Conservation (phyloP, 1,140 invertebrate species). For the Bombus turneri region DNA sequence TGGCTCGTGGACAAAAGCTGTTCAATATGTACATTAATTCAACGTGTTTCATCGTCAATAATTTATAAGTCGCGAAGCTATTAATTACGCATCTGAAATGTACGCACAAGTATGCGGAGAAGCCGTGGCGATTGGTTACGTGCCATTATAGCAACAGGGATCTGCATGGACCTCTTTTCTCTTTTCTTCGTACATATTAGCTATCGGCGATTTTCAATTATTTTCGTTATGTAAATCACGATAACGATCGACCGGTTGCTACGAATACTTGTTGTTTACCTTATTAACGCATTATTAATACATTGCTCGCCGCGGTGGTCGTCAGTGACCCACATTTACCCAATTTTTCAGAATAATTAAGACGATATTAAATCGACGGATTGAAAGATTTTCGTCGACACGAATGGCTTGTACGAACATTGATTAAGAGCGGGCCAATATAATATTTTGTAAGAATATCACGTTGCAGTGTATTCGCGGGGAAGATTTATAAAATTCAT, state of each 20-base stretch:
- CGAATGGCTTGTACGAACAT: no score
- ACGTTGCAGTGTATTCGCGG: no score
- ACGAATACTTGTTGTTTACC: background rate
- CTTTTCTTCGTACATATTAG: background rate
- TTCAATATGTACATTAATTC: conserved; percentile 51
- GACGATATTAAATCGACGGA: no score
- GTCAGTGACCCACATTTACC: no score
- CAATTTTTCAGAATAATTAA: no score
- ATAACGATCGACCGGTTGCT: background rate
- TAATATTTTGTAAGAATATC: no score
- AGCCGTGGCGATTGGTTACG: background rate
- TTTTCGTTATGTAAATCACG: background rate
- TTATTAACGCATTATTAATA: no score
- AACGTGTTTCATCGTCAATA: conserved; percentile 45
- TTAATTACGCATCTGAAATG: conserved; percentile 39
- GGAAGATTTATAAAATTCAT: no score
- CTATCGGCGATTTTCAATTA: background rate
- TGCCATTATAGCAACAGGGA: background rate
- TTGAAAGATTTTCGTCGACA: no score
- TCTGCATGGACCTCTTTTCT: background rate
- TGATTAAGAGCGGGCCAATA: no score
- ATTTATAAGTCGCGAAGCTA: conserved; percentile 47
- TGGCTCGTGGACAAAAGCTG: conserved; percentile 17
- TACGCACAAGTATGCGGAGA: conserved; percentile 7
- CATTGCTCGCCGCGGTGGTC: no score